Conservation (phyloP, 2,888 invertebrate genomes). For the Drosophila neutralis region DNA sequence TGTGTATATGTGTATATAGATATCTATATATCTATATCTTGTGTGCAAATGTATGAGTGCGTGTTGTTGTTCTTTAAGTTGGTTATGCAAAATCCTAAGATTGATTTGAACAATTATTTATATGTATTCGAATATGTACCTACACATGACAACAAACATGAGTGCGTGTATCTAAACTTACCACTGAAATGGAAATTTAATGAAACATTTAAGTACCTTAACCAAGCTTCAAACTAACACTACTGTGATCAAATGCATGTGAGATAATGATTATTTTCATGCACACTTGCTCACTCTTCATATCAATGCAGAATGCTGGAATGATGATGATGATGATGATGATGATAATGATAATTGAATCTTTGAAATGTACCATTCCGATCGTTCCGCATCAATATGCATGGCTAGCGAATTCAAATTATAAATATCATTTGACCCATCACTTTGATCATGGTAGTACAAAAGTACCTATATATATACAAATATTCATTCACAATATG, state of each 20-base stretch:
- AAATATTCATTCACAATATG: slow-evolving; percentile 42
- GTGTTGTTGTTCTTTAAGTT: slow-evolving; percentile 1
- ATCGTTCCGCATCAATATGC: neutral
- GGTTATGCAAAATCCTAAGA: slow-evolving; percentile 1
- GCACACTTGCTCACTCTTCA: slow-evolving; percentile 1
- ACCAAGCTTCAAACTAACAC: slow-evolving; percentile 71
- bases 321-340: neutral
- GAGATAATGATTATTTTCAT: slow-evolving; percentile 13
- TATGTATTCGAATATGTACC: slow-evolving; percentile 61
- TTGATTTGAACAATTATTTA: slow-evolving; percentile 7
- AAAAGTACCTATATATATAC: slow-evolving; percentile 42
- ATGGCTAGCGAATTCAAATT: neutral
- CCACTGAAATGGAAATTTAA: slow-evolving; percentile 73
- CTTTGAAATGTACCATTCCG: neutral
- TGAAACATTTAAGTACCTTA: slow-evolving; percentile 79
- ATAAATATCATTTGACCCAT: slow-evolving; percentile 6
- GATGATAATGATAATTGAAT: neutral
- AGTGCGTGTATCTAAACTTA: slow-evolving; percentile 60
- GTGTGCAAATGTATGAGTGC: slow-evolving; percentile 24
- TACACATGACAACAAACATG: slow-evolving; percentile 39
- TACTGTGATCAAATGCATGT: slow-evolving; percentile 46
- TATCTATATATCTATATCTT: slow-evolving; percentile 7
- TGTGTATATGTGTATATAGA: neutral
- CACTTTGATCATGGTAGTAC: slow-evolving; percentile 47
- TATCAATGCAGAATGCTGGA: neutral